Evolutionary conservation across 2,113 vertebrate genomes (phyloP).

Genomic region (Microcebus jonahi): DNA sequence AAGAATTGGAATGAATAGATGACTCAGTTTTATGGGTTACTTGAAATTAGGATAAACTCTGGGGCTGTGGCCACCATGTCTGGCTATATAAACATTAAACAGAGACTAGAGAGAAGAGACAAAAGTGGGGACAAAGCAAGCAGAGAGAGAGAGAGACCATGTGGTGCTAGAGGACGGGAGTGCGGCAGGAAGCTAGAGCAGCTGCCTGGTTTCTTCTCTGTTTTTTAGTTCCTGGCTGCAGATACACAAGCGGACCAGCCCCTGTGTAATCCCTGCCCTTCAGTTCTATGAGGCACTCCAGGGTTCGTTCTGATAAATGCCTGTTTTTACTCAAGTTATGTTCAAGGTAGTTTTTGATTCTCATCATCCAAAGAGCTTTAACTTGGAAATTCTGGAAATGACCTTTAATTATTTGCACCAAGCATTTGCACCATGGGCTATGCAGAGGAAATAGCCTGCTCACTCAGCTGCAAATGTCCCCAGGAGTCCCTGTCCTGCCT

Average conservation of each 20-base stretch:
- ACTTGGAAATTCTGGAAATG: slow-evolving; percentile 8
- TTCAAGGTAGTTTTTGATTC: slow-evolving; percentile 35
- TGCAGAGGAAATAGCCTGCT: background rate
- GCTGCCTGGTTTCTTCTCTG: background rate
- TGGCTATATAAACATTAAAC: background rate
- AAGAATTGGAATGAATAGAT: background rate
- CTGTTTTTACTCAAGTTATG: background rate
- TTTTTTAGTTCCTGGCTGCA: background rate
- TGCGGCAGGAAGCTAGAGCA: too few species aligned
- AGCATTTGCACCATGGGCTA: background rate
- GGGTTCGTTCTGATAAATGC: background rate
- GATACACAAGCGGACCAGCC: background rate
- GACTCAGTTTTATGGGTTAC: slow-evolving; percentile 8
- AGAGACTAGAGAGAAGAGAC: background rate
- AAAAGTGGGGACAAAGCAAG: background rate
- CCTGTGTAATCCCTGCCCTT: background rate
- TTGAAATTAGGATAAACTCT: background rate
- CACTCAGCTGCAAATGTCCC: background rate
- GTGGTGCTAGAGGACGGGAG: accelerated
- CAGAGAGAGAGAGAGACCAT: background rate
- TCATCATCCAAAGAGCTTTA: slow-evolving; percentile 8
- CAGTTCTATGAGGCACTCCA: background rate
- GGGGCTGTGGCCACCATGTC: background rate
- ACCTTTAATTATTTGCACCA: background rate
- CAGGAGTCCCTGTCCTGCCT: background rate